These are phyloP conservation scores for Halichoeres trimaculatus DNA, from an alignment of 2,113 vertebrate species.

Conservation along the genomic window DNA sequence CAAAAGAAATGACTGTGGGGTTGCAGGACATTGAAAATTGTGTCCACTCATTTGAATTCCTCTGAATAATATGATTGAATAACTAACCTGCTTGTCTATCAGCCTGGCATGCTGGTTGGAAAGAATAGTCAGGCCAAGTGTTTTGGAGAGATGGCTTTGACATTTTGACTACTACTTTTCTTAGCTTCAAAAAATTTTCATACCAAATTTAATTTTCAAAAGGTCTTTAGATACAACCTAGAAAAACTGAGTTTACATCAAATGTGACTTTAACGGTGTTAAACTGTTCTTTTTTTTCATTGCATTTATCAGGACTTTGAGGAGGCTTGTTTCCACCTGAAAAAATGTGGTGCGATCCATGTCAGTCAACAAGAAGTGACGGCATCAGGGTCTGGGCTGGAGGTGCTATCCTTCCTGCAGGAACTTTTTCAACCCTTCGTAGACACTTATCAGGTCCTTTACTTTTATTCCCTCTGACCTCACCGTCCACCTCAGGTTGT, in stretches of 20 bases:
- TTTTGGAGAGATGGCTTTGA: too few species aligned
- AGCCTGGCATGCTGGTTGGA: too few species aligned
- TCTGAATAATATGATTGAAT: too few species aligned
- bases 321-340: constrained; percentile 89
- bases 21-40: too few species aligned
- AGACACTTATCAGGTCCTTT: constrained; percentile 90
- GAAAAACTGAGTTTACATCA: background rate
- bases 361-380: constrained; percentile 80
- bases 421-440: constrained; percentile 90
- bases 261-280: background rate
- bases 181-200: too few species aligned
- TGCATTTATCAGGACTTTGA: constrained; percentile 91
- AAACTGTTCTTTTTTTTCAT: background rate
- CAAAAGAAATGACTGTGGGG: too few species aligned
- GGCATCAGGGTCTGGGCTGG: constrained; percentile 77
- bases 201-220: too few species aligned
- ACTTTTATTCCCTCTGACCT: background rate
- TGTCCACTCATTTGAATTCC: too few species aligned
- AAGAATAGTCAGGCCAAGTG: too few species aligned
- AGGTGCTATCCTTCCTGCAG: constrained; percentile 84
- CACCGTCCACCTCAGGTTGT: background rate
- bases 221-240: too few species aligned
- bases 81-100: too few species aligned
- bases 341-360: constrained; percentile 85
- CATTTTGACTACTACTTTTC: too few species aligned